A percentile compares a stretch with the other conserved stretches of the same genome.
phyloP scores from a whole-genome alignment of 1,140 invertebrate genomes.

The Paraescarpia echinospica region DNA sequence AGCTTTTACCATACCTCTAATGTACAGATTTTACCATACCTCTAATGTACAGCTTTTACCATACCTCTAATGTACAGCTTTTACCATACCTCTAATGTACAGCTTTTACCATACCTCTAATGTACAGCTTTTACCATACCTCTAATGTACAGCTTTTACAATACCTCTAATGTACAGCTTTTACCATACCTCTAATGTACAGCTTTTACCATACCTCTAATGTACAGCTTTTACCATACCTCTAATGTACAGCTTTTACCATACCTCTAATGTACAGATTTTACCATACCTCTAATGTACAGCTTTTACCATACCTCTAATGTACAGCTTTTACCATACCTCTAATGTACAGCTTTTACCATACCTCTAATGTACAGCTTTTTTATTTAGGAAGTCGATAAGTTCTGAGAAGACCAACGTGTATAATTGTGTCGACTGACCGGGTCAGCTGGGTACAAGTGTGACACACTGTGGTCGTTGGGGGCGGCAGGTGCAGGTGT shows the following conservation, averaged over 20 bases:
- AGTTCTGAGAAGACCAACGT: not conserved
- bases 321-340: not conserved
- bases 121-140: not conserved
- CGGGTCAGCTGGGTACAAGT: not conserved
- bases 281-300: not conserved
- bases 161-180: not conserved
- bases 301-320: not conserved
- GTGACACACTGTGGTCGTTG: no score
- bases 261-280: not conserved
- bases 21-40: not conserved
- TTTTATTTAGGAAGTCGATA: not conserved
- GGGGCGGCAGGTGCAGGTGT: not conserved
- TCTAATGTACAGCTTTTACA: not conserved
- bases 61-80: not conserved
- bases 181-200: not conserved
- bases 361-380: not conserved
- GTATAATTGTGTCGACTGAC: not conserved
- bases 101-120: not conserved
- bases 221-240: not conserved
- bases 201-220: not conserved
- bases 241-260: not conserved
- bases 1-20: not conserved
- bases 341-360: not conserved
- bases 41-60: not conserved
- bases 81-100: not conserved